phyloP scores from a whole-genome alignment of 2,797 vertebrate species.

The Onychomys leucogaster region DNA sequence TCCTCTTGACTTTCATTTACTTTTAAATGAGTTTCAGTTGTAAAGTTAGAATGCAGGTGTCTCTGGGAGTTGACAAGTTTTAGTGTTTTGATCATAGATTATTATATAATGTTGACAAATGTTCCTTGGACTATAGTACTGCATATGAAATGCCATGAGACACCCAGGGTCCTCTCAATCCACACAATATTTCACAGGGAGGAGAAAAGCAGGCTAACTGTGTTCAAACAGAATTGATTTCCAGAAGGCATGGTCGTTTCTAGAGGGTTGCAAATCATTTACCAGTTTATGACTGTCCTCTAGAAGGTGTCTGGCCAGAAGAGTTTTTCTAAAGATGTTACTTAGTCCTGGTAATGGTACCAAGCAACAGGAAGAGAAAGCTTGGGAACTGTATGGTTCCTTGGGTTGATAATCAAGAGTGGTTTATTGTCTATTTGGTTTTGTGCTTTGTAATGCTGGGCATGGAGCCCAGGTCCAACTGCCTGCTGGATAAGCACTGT shows the following conservation, averaged over 20 bases:
- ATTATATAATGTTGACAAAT: slow-evolving; percentile 83
- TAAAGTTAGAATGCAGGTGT: slow-evolving; percentile 85
- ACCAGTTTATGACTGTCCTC: slow-evolving; percentile 41
- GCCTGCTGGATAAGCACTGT: no score
- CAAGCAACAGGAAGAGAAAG: background rate
- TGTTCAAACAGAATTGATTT: slow-evolving; percentile 77
- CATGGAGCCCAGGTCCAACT: background rate
- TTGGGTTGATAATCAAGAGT: slow-evolving; percentile 55
- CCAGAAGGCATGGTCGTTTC: slow-evolving; percentile 43
- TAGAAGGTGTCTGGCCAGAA: slow-evolving; percentile 16
- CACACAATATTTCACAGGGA: slow-evolving; percentile 69
- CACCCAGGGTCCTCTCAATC: slow-evolving; percentile 72
- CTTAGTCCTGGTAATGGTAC: background rate
- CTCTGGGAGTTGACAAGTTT: slow-evolving; percentile 87
- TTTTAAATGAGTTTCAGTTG: slow-evolving; percentile 89
- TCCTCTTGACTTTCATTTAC: slow-evolving; percentile 90
- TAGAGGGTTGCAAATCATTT: slow-evolving; percentile 69
- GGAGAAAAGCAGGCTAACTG: slow-evolving; percentile 71
- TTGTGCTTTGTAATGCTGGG: background rate
- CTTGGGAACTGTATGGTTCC: background rate
- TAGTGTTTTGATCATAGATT: slow-evolving; percentile 87
- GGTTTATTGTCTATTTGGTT: background rate
- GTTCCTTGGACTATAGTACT: slow-evolving; percentile 80
- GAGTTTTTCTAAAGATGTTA: slow-evolving; percentile 8
- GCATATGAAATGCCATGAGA: slow-evolving; percentile 78